A percentile compares a stretch with the other conserved stretches of the same genome.
phyloP scores from a whole-genome alignment of 1,140 invertebrate species.

The Diachasma alloeum region DNA sequence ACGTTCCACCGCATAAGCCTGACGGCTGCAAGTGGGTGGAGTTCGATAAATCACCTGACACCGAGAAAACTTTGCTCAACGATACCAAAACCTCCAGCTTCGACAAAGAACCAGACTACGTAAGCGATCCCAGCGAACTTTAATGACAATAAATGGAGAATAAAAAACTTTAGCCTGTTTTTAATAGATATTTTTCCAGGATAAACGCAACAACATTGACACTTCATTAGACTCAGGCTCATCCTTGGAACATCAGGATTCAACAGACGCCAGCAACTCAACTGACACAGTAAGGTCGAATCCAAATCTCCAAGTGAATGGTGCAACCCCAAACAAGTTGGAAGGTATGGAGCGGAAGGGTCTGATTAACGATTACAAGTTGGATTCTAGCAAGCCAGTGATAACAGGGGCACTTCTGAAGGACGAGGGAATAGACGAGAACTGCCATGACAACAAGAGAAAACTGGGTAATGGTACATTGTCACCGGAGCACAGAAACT shows the following conservation, averaged over 20 bases:
- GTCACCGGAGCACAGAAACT: slow-evolving; percentile 49
- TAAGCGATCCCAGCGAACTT: slow-evolving; percentile 33
- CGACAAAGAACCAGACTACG: slow-evolving; percentile 58
- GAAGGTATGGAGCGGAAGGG: slow-evolving; percentile 48
- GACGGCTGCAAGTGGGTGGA: slow-evolving; percentile 65
- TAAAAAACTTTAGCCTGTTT: background rate
- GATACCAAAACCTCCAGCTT: slow-evolving; percentile 50
- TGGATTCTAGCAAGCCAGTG: slow-evolving; percentile 70
- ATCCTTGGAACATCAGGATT: slow-evolving; percentile 51
- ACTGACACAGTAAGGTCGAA: slow-evolving; percentile 54
- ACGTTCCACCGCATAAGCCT: slow-evolving; percentile 57
- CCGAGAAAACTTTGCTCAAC: slow-evolving; percentile 54
- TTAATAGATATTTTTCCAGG: slow-evolving; percentile 33
- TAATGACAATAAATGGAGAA: background rate
- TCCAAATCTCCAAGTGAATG: slow-evolving; percentile 54
- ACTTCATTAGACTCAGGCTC: slow-evolving; percentile 50
- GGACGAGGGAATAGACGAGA: slow-evolving; percentile 66
- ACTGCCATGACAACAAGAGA: slow-evolving; percentile 59
- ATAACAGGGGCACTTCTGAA: slow-evolving; percentile 74
- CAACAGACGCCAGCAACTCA: slow-evolving; percentile 50
- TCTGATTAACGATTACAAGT: slow-evolving; percentile 54
- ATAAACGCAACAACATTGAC: slow-evolving; percentile 46
- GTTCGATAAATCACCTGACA: slow-evolving; percentile 61
- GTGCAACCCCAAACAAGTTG: slow-evolving; percentile 44
- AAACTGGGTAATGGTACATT: slow-evolving; percentile 59